Percentiles rank a stretch among this genome's conserved stretches.
phyloP scores from a whole-genome alignment of 2,797 vertebrate genomes.

The Carduelis carduelis region DNA sequence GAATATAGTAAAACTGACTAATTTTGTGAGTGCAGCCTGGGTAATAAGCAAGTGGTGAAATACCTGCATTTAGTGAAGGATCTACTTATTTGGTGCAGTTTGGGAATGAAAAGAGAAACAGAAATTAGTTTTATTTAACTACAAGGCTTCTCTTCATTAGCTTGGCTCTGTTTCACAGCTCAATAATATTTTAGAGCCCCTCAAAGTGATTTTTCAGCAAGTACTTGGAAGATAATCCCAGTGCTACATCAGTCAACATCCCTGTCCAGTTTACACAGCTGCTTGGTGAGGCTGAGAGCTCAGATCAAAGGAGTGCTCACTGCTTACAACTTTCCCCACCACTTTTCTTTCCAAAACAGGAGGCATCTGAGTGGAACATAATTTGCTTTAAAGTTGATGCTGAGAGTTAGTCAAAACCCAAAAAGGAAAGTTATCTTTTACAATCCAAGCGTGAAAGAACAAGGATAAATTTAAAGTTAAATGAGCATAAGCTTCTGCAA shows the following conservation, averaged over 20 bases:
- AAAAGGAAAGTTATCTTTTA: neutral
- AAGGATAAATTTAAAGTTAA: neutral
- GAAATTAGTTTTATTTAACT: neutral
- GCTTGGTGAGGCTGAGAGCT: neutral
- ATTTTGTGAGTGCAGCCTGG: neutral
- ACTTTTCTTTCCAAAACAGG: neutral
- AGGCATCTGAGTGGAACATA: neutral
- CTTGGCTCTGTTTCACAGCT: neutral
- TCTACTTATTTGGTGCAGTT: neutral
- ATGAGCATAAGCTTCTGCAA: neutral
- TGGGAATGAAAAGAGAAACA: neutral
- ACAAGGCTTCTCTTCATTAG: neutral
- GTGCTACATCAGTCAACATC: neutral
- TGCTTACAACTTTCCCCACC: neutral
- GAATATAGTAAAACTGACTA: neutral
- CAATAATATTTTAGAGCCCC: neutral
- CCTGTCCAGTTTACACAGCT: neutral
- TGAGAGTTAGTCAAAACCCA: neutral
- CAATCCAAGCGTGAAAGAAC: neutral
- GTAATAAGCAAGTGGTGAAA: neutral
- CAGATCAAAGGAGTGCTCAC: neutral
- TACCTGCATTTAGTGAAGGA: neutral
- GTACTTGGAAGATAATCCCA: neutral
- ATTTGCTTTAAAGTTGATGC: neutral
- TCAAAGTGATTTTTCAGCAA: neutral